Conservation (phyloP, 1,140 invertebrate genomes). For the Cherax destructor region DNA sequence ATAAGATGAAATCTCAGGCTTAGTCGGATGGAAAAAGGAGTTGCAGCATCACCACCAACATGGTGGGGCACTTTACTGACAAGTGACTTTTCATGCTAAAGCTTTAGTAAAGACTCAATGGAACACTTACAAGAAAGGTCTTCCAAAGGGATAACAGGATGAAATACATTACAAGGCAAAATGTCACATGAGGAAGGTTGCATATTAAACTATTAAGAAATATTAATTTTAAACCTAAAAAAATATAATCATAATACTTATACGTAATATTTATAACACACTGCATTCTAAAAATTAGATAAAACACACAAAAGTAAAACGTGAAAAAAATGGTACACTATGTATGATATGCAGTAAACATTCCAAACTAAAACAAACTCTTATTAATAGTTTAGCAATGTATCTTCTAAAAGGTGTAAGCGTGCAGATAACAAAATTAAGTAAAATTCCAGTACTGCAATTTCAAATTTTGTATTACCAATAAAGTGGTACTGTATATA, state of each 20-base stretch:
- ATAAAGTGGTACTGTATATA: too few species aligned
- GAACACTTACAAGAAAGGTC: slow-evolving; percentile 13
- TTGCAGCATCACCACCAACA: background rate
- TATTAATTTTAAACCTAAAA: background rate
- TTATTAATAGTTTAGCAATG: too few species aligned
- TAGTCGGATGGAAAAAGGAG: background rate
- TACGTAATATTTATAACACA: too few species aligned
- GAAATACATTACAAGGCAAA: background rate
- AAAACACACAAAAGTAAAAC: too few species aligned
- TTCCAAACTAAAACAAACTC: too few species aligned
- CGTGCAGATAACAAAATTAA: too few species aligned
- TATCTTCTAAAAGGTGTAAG: too few species aligned
- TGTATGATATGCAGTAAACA: too few species aligned
- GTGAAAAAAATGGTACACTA: too few species aligned
- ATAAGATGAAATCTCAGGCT: background rate
- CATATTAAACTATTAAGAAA: background rate
- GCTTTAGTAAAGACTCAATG: background rate
- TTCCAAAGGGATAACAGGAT: slow-evolving; percentile 10
- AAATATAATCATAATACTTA: background rate
- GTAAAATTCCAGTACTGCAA: too few species aligned
- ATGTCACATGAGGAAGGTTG: background rate
- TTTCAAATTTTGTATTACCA: too few species aligned
- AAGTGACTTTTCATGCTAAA: background rate
- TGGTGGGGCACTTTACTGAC: background rate
- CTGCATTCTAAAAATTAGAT: too few species aligned